Percentiles rank a stretch among this genome's conserved stretches.
Conservation (phyloP, 2,888 invertebrate species). For the Tromatobia lineatoria region DNA sequence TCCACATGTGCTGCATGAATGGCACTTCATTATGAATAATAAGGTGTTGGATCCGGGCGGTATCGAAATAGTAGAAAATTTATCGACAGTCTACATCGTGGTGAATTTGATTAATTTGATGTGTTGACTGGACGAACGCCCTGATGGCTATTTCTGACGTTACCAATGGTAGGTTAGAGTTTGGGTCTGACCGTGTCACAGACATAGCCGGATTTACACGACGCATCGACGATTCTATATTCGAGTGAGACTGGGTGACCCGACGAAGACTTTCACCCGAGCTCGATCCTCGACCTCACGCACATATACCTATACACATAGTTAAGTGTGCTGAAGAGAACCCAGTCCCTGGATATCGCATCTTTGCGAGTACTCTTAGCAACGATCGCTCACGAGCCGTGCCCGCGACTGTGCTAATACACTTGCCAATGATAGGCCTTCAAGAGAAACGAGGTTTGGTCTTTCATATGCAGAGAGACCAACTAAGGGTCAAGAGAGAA, state of each 20-base stretch:
- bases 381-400: constrained; percentile 62
- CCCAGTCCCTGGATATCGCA: constrained; percentile 44
- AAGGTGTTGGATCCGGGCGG: not conserved
- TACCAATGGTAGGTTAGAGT: constrained; percentile 22
- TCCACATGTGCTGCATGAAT: not conserved
- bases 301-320: constrained; percentile 63
- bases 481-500: constrained; percentile 27
- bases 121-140: not conserved
- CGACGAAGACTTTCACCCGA: constrained; percentile 80
- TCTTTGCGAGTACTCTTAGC: constrained; percentile 49
- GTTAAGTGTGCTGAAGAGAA: constrained; percentile 50
- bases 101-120: constrained; percentile 24
- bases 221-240: constrained; percentile 54
- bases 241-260: constrained; percentile 74
- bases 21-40: constrained; percentile 13
- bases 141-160: not conserved
- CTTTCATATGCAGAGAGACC: constrained; percentile 29
- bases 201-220: constrained; percentile 46
- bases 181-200: constrained; percentile 71
- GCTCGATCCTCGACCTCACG: constrained; percentile 77
- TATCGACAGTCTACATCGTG: not conserved
- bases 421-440: constrained; percentile 49
- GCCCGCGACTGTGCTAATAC: constrained; percentile 51
- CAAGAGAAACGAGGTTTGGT: constrained; percentile 44
- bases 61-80: constrained; percentile 3